Evolutionary conservation across 1,140 invertebrate species (phyloP).

Genomic region (Ceratoteleas bidentatus): DNA sequence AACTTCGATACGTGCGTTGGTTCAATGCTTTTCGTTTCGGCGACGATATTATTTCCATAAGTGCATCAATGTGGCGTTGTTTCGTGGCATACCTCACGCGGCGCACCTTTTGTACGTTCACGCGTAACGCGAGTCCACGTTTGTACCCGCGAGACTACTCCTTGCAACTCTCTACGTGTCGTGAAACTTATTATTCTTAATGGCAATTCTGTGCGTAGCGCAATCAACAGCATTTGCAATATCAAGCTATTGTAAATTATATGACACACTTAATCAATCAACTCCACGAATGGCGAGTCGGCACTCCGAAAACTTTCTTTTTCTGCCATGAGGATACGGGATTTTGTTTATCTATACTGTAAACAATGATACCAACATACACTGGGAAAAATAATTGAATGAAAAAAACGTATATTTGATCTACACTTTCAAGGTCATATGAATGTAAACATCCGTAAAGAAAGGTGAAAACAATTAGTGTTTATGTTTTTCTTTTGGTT

Average conservation of each 20-base stretch:
- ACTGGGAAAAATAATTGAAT: too few species aligned
- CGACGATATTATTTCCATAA: too few species aligned
- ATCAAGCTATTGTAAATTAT: slow-evolving; percentile 66
- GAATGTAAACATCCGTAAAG: too few species aligned
- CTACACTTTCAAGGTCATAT: too few species aligned
- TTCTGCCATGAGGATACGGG: too few species aligned
- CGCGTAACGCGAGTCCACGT: slow-evolving; percentile 2
- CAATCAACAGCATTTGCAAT: slow-evolving; percentile 73
- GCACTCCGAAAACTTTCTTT: not conserved
- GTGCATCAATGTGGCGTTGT: not conserved
- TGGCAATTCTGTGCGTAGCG: slow-evolving; percentile 71
- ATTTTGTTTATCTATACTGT: not conserved
- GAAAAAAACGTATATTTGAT: too few species aligned
- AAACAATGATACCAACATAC: not conserved
- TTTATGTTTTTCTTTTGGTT: too few species aligned
- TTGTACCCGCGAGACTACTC: slow-evolving; percentile 49
- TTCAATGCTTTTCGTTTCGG: slow-evolving; percentile 5
- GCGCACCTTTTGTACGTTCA: slow-evolving; percentile 5
- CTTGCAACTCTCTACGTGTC: slow-evolving; percentile 67
- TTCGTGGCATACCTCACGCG: slow-evolving; percentile 3
- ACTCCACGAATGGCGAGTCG: slow-evolving; percentile 34
- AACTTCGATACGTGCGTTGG: not conserved
- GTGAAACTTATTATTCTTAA: slow-evolving; percentile 66
- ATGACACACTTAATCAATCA: slow-evolving; percentile 52
- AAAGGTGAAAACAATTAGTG: too few species aligned